A percentile compares a stretch with the other conserved stretches of the same genome.
phyloP scores from a whole-genome alignment of 2,797 vertebrate genomes.

The Oreonectes daqikongensis region DNA sequence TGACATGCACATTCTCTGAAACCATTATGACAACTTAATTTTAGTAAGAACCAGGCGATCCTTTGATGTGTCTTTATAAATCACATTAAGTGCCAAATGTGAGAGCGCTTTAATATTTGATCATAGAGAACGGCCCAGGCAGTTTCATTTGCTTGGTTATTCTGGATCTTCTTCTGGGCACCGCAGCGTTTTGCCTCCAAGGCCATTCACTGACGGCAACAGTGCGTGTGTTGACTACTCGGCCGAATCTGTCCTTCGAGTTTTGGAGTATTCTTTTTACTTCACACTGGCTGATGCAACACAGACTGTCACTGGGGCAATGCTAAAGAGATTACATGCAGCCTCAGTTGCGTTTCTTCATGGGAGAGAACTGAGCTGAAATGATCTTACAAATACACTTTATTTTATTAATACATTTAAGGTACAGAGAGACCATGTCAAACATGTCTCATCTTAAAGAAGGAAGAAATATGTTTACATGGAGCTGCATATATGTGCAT shows the following conservation, averaged over 20 bases:
- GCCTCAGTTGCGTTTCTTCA: slow-evolving; percentile 42
- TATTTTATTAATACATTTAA: slow-evolving; percentile 14
- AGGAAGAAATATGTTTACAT: background rate
- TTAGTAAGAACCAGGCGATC: slow-evolving; percentile 40
- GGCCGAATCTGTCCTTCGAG: slow-evolving; percentile 50
- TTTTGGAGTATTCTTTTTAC: slow-evolving; percentile 50
- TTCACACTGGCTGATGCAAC: slow-evolving; percentile 61
- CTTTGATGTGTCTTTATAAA: slow-evolving; percentile 59
- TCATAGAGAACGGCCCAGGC: slow-evolving; percentile 48
- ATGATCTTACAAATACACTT: slow-evolving; percentile 32
- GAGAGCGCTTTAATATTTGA: slow-evolving; percentile 61
- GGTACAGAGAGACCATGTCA: background rate
- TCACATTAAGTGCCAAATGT: slow-evolving; percentile 56
- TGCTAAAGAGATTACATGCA: slow-evolving; percentile 49
- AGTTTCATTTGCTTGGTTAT: slow-evolving; percentile 62
- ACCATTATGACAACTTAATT: slow-evolving; percentile 52
- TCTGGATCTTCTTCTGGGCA: slow-evolving; percentile 61
- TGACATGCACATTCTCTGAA: slow-evolving; percentile 32
- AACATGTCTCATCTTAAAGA: background rate
- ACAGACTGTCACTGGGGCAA: slow-evolving; percentile 52
- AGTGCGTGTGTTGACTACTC: slow-evolving; percentile 49
- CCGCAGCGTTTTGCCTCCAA: slow-evolving; percentile 34
- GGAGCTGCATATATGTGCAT: background rate
- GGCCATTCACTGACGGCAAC: slow-evolving; percentile 24
- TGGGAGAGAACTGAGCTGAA: slow-evolving; percentile 28